Conservation (phyloP, 2,888 invertebrate genomes). For the Chaetogeoica ovagalla region DNA sequence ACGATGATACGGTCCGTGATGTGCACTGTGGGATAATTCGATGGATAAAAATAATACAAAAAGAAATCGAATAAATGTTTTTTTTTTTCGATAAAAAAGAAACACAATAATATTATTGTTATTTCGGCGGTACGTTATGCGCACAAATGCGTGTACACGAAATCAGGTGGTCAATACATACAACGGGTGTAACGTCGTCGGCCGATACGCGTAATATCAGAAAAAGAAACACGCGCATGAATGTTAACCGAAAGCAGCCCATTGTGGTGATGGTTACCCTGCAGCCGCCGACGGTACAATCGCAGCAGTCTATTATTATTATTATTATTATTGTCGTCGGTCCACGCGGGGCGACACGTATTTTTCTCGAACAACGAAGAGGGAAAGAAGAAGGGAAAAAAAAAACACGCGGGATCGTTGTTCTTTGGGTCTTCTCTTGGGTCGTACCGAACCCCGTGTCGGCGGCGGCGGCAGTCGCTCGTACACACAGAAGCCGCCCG, state of each 20-base stretch:
- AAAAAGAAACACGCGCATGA: slow-evolving; percentile 9
- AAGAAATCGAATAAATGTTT: background rate
- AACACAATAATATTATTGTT: slow-evolving; percentile 28
- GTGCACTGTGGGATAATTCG: background rate
- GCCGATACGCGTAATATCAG: background rate
- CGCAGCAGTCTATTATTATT: background rate
- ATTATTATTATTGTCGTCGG: no score
- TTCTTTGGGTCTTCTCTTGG: background rate
- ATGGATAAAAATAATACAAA: background rate
- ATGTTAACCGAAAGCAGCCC: slow-evolving; percentile 37
- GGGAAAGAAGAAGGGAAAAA: background rate
- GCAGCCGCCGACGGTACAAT: no score
- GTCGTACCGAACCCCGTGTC: background rate
- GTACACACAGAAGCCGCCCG: slow-evolving; percentile 44
- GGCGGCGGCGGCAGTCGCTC: slow-evolving; percentile 3
- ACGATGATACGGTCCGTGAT: no score
- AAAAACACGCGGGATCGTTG: slow-evolving; percentile 3
- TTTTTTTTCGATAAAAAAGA: background rate
- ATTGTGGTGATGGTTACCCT: no score
- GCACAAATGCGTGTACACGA: background rate
- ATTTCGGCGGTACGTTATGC: slow-evolving; percentile 6
- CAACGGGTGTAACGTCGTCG: background rate
- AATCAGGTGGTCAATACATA: slow-evolving; percentile 24
- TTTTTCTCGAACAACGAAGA: slow-evolving; percentile 15
- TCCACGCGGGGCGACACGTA: slow-evolving; percentile 10